Evolutionary conservation across 2,888 invertebrate genomes (phyloP).

Genomic region (Podabrus alpinus): DNA sequence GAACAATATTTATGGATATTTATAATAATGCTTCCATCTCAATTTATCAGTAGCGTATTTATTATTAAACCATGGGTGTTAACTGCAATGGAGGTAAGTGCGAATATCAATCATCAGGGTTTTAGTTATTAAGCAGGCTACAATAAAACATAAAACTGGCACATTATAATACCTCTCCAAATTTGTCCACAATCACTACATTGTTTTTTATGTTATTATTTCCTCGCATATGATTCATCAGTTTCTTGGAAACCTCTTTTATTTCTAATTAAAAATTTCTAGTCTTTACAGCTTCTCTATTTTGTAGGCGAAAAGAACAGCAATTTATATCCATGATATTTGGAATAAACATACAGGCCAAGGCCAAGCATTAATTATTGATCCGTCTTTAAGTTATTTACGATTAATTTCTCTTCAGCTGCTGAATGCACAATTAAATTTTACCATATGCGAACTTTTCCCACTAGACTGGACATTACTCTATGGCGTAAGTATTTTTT

Average conservation of each 20-base stretch:
- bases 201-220: no score
- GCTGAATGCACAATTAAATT: slow-evolving; percentile 30
- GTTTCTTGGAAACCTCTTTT: no score
- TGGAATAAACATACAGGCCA: neutral
- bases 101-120: neutral
- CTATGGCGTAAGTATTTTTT: slow-evolving; percentile 28
- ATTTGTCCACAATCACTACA: no score
- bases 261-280: neutral
- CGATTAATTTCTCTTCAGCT: slow-evolving; percentile 32
- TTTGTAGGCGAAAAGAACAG: neutral
- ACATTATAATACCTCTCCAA: no score
- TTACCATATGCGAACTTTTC: slow-evolving; percentile 34
- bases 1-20: neutral
- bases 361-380: neutral
- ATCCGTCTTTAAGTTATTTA: slow-evolving; percentile 22
- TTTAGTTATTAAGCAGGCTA: no score
- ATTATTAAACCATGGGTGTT: neutral
- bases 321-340: neutral
- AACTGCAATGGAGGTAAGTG: neutral
- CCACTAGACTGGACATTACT: slow-evolving; percentile 32
- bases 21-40: neutral
- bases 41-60: neutral
- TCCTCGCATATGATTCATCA: no score
- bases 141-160: no score
- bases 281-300: neutral